Base-by-base conservation (phyloP, 2,888 invertebrate species). In the Sceliomorpha sp. region DNA sequence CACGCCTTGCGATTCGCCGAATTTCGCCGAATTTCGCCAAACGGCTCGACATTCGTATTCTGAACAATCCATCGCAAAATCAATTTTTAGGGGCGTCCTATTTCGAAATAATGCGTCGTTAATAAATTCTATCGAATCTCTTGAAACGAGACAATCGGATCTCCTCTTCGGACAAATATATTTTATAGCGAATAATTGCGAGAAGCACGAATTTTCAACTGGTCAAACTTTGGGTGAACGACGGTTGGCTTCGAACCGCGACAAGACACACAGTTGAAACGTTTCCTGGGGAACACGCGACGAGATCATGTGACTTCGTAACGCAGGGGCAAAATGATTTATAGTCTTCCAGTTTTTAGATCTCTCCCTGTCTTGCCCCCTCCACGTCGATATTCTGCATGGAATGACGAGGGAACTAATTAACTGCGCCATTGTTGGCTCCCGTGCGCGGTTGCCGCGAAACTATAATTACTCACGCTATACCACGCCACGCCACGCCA, bases 341-440 rank as follows among this genome's bases (percentile, higher is more conserved):
- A 86, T 81, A 72, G 79, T 69, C 72, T 63, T 53, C 58, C 48
- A 64, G 72, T 84, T 84, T 84, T 84, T 78, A 80, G 73, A 73
- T 73, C 74, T 81, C 80, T 78, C 74, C 71, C 59, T 67, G 31
- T 47, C 36, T 34, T 20, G 39, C 15, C 53, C 13, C n/a, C 48
- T 32, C 20, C 20, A 2, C 20, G 3, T 20, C 20, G 20, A 20
- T 20, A 20, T 51, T 17, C 39, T 40, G 15, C 13, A 31, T 63
- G 74, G 74, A 83, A 86, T 81, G 82, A 86, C 83, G 83, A 75
- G 76, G 75, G 71, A 79, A 79, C 85, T 86, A 86, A 86, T 86
- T 85, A 86, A 85, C 82, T 81, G 74, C 53, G 76, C 78, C 77
- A 82, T 81, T 85, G 82, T 84, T 83, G 80, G 77, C 76, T 71